These are phyloP conservation scores for Melanophora roralis DNA, from an alignment of 2,888 invertebrate genomes.

Conservation along the genomic window DNA sequence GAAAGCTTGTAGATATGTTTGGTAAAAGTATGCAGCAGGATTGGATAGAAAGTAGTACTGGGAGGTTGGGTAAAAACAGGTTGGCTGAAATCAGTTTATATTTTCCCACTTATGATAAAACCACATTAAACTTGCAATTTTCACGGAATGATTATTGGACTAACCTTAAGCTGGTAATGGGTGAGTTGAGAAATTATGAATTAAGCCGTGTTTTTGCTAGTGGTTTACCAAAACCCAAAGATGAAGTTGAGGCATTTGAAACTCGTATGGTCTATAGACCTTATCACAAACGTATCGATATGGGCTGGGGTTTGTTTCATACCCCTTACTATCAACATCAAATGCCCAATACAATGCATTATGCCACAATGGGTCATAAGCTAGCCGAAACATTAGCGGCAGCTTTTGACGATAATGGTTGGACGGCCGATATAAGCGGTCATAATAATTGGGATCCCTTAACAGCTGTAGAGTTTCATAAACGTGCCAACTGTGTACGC, in stretches of 20 bases:
- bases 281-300: slow-evolving; percentile 68
- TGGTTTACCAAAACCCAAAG: slow-evolving; percentile 60
- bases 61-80: slow-evolving; percentile 69
- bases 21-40: slow-evolving; percentile 64
- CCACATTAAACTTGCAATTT: slow-evolving; percentile 58
- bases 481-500: slow-evolving; percentile 69
- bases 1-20: slow-evolving; percentile 64
- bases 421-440: slow-evolving; percentile 68
- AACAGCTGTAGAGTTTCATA: slow-evolving; percentile 67
- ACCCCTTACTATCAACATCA: slow-evolving; percentile 69
- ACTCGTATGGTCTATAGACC: slow-evolving; percentile 68
- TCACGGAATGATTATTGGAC: slow-evolving; percentile 68
- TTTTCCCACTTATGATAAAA: slow-evolving; percentile 63
- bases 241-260: slow-evolving; percentile 70
- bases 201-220: slow-evolving; percentile 66
- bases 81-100: slow-evolving; percentile 65
- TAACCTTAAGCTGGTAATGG: slow-evolving; percentile 65
- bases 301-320: slow-evolving; percentile 71
- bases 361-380: slow-evolving; percentile 68
- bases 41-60: slow-evolving; percentile 71
- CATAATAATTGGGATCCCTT: slow-evolving; percentile 68
- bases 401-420: slow-evolving; percentile 72
- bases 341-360: slow-evolving; percentile 68
- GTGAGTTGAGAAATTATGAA: slow-evolving; percentile 62
- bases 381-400: slow-evolving; percentile 68